These are phyloP conservation scores for Yponomeuta plumbellus DNA, from an alignment of 2,888 invertebrate genomes.

Conservation along the genomic window DNA sequence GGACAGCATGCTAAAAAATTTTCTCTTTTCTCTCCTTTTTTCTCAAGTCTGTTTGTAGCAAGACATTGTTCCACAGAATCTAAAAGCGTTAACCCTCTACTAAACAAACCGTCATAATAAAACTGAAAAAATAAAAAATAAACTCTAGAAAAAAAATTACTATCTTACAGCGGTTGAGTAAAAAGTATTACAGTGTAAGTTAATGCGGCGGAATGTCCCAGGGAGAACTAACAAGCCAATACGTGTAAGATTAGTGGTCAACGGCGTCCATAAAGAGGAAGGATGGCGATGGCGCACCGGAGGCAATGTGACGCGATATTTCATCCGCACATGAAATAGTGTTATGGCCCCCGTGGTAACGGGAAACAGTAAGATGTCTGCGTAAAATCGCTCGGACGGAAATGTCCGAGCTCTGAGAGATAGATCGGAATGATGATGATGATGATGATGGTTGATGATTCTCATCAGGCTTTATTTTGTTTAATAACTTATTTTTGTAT, in stretches of 20 bases:
- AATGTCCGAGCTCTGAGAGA: neutral
- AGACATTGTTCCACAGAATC: too few relatives aligned
- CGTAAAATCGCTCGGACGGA: neutral
- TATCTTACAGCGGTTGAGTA: neutral
- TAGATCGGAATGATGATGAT: too few relatives aligned
- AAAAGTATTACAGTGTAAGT: conserved; percentile 11
- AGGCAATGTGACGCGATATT: conserved; percentile 44
- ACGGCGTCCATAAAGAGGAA: conserved; percentile 33
- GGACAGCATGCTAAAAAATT: too few relatives aligned
- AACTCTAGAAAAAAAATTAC: neutral
- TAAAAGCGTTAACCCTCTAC: too few relatives aligned
- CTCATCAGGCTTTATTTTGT: neutral
- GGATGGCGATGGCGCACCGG: conserved; percentile 26
- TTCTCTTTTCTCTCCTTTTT: too few relatives aligned
- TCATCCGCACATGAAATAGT: conserved; percentile 56
- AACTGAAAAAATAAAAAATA: too few relatives aligned
- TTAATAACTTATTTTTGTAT: too few relatives aligned
- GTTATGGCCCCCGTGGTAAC: conserved; percentile 42
- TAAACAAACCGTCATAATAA: too few relatives aligned
- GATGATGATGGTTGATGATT: neutral
- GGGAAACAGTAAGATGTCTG: neutral
- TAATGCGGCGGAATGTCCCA: conserved; percentile 28
- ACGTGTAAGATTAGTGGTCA: conserved; percentile 53
- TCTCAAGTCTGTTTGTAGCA: too few relatives aligned
- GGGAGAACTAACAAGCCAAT: conserved; percentile 58